Percentiles rank a stretch among this genome's conserved stretches.
phyloP scores from a whole-genome alignment of 1,140 invertebrate genomes.

The Pseudobourletiella spinata region DNA sequence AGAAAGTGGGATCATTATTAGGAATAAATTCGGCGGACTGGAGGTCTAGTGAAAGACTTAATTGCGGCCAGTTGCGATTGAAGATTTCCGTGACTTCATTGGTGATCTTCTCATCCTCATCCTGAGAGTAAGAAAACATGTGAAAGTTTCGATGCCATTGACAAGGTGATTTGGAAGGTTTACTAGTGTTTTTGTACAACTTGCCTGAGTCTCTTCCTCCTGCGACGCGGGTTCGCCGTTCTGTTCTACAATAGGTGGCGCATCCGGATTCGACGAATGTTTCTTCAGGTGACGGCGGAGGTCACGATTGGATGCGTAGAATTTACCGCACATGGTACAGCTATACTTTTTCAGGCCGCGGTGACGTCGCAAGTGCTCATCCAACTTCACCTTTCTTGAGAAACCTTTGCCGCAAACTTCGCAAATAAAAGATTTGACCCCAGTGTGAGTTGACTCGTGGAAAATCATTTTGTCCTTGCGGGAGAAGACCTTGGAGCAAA shows the following conservation, averaged over 20 bases:
- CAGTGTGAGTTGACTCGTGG: constrained; percentile 15
- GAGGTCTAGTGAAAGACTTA: too few species aligned
- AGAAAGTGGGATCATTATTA: too few species aligned
- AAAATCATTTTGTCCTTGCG: constrained; percentile 17
- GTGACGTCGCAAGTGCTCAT: constrained; percentile 14
- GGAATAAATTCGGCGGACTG: too few species aligned
- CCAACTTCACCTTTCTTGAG: constrained; percentile 10
- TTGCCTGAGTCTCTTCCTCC: too few species aligned
- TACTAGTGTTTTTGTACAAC: too few species aligned
- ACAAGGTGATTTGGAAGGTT: too few species aligned
- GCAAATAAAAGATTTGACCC: constrained; percentile 15
- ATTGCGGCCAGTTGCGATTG: background rate
- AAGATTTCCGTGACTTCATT: background rate
- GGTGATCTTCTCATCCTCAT: background rate
- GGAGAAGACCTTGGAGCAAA: constrained; percentile 11
- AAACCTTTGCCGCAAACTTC: constrained; percentile 19
- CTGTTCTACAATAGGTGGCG: too few species aligned
- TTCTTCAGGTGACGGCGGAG: constrained; percentile 10
- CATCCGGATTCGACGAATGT: too few species aligned
- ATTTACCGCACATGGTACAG: constrained; percentile 8
- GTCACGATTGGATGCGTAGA: constrained; percentile 16
- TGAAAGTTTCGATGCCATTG: too few species aligned
- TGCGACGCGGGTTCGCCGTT: too few species aligned
- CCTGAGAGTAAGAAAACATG: too few species aligned
- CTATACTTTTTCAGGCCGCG: background rate